phyloP scores from a whole-genome alignment of 2,888 invertebrate genomes.

The Drosophila antonietae region DNA sequence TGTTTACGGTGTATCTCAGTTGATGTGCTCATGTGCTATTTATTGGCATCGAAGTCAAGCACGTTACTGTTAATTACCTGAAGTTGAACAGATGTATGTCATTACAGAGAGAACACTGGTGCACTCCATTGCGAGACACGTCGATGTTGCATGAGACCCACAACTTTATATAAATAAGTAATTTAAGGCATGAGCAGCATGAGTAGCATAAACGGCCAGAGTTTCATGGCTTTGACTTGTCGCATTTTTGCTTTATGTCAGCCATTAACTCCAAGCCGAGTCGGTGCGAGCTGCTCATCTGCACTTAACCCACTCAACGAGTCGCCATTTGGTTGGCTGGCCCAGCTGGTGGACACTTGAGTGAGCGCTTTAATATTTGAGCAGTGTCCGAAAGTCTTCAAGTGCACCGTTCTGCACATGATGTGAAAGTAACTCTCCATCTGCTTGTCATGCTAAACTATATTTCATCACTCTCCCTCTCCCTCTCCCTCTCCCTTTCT shows the following conservation, averaged over 20 bases:
- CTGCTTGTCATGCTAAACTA: slow-evolving; percentile 12
- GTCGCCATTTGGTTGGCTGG: slow-evolving; percentile 33
- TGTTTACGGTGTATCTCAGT: neutral
- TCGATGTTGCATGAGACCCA: slow-evolving; percentile 8
- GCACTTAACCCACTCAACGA: slow-evolving; percentile 53
- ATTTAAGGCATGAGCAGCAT: slow-evolving; percentile 25
- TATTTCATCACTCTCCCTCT: slow-evolving; percentile 35
- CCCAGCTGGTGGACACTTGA: slow-evolving; percentile 32
- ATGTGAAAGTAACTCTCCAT: slow-evolving; percentile 38
- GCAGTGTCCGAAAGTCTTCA: slow-evolving; percentile 34
- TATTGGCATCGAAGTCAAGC: neutral
- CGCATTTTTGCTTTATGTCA: slow-evolving; percentile 53
- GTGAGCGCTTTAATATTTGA: slow-evolving; percentile 48
- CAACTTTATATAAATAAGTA: slow-evolving; percentile 32
- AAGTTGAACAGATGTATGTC: slow-evolving; percentile 14
- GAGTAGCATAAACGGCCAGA: slow-evolving; percentile 29
- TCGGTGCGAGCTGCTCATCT: slow-evolving; percentile 56
- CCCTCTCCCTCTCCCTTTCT: neutral
- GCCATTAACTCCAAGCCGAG: slow-evolving; percentile 53
- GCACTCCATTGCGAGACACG: slow-evolving; percentile 18
- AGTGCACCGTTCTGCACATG: slow-evolving; percentile 49
- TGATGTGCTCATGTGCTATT: neutral
- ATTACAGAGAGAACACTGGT: slow-evolving; percentile 11
- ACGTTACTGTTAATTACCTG: slow-evolving; percentile 27
- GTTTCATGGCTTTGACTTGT: slow-evolving; percentile 43